Conservation (phyloP, 1,140 invertebrate genomes). For the Antheraea mylitta region DNA sequence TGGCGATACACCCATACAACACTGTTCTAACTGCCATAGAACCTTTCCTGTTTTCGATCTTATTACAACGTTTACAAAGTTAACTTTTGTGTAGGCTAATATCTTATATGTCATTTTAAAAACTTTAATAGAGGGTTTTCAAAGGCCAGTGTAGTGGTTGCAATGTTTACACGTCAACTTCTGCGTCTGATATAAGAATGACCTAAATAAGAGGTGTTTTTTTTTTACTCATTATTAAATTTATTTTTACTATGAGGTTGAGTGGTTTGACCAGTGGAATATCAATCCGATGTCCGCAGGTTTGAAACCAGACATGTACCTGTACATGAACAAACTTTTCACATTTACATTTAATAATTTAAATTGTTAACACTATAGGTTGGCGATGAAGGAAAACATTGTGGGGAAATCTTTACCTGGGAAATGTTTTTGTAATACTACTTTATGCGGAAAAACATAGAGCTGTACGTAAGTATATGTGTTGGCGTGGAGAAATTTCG, state of each 20-base stretch:
- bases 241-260: background rate
- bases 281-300: too few species aligned
- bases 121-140: constrained; percentile 6
- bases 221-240: background rate
- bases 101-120: background rate
- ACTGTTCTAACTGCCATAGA: background rate
- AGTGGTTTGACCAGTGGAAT: too few species aligned
- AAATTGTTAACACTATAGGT: too few species aligned
- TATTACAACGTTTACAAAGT: background rate
- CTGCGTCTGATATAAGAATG: constrained; percentile 18
- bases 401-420: too few species aligned
- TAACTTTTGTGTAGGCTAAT: background rate
- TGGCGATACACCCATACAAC: constrained; percentile 9
- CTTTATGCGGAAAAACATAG: too few species aligned
- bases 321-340: too few species aligned
- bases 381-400: too few species aligned
- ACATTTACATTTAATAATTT: too few species aligned
- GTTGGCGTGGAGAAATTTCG: too few species aligned
- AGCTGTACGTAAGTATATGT: too few species aligned
- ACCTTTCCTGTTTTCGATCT: background rate
- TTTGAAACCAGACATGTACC: too few species aligned
- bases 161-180: constrained; percentile 18
- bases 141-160: constrained; percentile 17
- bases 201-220: constrained; percentile 17
- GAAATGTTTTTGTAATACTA: too few species aligned